A percentile compares a stretch with the other conserved stretches of the same genome.
Conservation (phyloP, 2,888 invertebrate genomes). For the Allolobophora icterica region DNA sequence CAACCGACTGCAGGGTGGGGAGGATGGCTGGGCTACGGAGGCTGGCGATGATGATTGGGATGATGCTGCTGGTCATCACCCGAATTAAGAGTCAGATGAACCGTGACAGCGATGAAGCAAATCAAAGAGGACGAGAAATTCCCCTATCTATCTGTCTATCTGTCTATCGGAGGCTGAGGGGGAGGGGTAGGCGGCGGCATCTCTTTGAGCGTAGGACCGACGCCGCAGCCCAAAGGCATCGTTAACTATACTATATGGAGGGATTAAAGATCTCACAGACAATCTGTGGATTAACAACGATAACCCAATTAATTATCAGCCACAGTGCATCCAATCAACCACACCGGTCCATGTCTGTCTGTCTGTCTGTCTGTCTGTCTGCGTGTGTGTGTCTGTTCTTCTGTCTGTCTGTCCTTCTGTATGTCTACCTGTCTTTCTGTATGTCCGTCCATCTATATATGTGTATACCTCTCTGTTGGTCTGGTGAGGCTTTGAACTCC, state of each 20-base stretch:
- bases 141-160: not conserved
- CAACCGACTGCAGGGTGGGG: not conserved
- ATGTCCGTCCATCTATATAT: too few species aligned
- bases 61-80: not conserved
- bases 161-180: not conserved
- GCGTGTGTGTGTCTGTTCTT: not conserved
- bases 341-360: not conserved
- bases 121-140: not conserved
- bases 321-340: not conserved
- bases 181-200: not conserved
- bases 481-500: too few species aligned
- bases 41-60: slow-evolving; percentile 30
- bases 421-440: too few species aligned
- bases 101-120: not conserved
- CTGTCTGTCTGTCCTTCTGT: too few species aligned
- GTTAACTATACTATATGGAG: not conserved
- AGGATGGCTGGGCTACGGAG: not conserved
- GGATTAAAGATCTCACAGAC: not conserved
- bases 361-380: not conserved
- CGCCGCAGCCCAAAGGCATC: not conserved
- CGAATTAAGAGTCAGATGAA: slow-evolving; percentile 12
- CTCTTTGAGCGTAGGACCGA: not conserved
- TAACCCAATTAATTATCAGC: not conserved
- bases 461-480: not conserved
- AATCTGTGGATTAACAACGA: not conserved